Conservation (phyloP, 2,888 invertebrate species). For the Camptogramma bilineatum region DNA sequence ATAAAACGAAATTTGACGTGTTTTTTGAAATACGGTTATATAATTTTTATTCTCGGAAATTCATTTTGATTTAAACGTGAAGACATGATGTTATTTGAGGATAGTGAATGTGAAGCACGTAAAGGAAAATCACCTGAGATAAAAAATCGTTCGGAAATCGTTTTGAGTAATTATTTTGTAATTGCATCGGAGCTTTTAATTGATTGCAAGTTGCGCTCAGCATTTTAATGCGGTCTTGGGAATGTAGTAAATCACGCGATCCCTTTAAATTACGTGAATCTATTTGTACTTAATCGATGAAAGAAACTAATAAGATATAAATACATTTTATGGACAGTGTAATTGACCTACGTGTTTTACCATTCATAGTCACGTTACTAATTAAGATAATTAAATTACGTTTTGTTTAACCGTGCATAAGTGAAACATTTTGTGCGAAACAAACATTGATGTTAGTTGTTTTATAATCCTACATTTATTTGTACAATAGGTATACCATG, state of each 20-base stretch:
- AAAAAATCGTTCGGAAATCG: constrained; percentile 36
- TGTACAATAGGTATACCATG: background rate
- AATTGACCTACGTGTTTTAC: constrained; percentile 16
- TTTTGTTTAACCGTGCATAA: constrained; percentile 2
- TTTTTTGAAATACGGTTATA: constrained; percentile 9
- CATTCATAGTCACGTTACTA: constrained; percentile 10
- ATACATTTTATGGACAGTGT: constrained; percentile 13
- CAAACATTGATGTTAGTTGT: constrained; percentile 1
- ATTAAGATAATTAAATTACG: constrained; percentile 1
- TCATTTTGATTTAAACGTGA: constrained; percentile 11
- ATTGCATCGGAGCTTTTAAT: constrained; percentile 43
- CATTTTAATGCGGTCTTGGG: constrained; percentile 38
- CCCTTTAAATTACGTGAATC: constrained; percentile 23
- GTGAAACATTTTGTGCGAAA: background rate
- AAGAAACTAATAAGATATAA: constrained; percentile 19
- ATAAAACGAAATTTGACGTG: constrained; percentile 12
- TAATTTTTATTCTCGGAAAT: constrained; percentile 12
- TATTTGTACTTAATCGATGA: constrained; percentile 23
- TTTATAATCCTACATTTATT: background rate
- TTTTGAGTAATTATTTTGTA: constrained; percentile 42
- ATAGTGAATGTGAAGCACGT: constrained; percentile 12
- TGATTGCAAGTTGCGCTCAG: constrained; percentile 39
- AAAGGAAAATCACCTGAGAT: constrained; percentile 8
- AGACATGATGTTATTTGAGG: constrained; percentile 16
- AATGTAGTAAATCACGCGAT: constrained; percentile 39